Conservation (phyloP, 2,888 invertebrate species). For the Drosophila testacea region DNA sequence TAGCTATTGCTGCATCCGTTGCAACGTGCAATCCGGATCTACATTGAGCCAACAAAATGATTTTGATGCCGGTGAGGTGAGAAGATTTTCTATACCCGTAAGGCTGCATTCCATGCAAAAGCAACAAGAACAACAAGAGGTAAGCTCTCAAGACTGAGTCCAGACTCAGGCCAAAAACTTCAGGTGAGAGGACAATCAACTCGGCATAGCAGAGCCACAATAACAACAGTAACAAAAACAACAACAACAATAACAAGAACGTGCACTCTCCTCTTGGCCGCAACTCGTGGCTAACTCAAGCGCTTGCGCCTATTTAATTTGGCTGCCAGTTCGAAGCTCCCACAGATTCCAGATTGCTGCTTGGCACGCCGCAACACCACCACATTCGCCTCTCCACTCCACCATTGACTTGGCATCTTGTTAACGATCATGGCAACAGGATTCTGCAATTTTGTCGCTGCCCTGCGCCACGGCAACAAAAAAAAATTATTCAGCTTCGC, state of each 20-base stretch:
- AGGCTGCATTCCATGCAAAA: constrained; percentile 77
- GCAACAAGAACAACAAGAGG: constrained; percentile 21
- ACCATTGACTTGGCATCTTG: constrained; percentile 78
- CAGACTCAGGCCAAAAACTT: constrained; percentile 66
- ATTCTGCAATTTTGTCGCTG: constrained; percentile 81
- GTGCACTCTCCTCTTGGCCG: constrained; percentile 57
- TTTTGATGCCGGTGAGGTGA: constrained; percentile 62
- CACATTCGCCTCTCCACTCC: background rate
- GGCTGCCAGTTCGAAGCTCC: constrained; percentile 78
- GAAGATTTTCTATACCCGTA: constrained; percentile 79
- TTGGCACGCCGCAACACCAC: constrained; percentile 1
- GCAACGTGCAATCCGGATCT: constrained; percentile 49
- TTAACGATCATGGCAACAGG: constrained; percentile 82
- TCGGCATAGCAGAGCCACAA: constrained; percentile 56
- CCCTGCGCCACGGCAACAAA: constrained; percentile 66
- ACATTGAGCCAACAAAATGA: constrained; percentile 46
- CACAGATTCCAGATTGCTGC: constrained; percentile 72
- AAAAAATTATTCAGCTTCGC: constrained; percentile 70
- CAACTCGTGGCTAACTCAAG: constrained; percentile 77
- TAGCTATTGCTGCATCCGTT: constrained; percentile 20
- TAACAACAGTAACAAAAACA: constrained; percentile 35
- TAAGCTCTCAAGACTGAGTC: constrained; percentile 24
- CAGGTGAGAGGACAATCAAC: constrained; percentile 79
- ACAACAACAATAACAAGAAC: constrained; percentile 38
- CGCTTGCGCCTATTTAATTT: constrained; percentile 82